Evolutionary conservation across 1,140 invertebrate genomes (phyloP).

Genomic region (Diprion similis): DNA sequence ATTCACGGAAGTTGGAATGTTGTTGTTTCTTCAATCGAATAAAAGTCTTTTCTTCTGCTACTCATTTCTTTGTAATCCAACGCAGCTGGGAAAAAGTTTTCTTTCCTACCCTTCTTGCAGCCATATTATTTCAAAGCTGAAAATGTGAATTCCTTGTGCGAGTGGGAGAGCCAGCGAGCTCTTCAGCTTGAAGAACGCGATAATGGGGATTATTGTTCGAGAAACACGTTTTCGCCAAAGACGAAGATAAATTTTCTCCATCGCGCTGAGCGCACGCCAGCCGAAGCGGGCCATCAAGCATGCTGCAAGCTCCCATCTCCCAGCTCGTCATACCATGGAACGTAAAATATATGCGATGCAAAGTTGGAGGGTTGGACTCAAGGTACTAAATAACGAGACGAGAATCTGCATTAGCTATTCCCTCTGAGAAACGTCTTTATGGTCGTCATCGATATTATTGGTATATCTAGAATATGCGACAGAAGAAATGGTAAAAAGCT

Average conservation of each 20-base stretch:
- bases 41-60: too few relatives aligned
- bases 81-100: neutral
- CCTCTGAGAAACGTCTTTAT: too few relatives aligned
- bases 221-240: slow-evolving; percentile 20
- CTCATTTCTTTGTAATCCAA: too few relatives aligned
- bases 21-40: too few relatives aligned
- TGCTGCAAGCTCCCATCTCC: neutral
- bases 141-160: neutral
- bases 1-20: too few relatives aligned
- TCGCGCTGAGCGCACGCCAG: neutral
- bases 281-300: neutral
- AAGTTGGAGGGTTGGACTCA: neutral
- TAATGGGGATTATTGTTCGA: slow-evolving; percentile 21
- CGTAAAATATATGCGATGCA: neutral
- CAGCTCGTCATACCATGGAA: neutral
- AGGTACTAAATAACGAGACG: neutral
- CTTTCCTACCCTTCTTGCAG: neutral
- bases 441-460: too few relatives aligned
- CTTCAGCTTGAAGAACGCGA: neutral
- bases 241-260: slow-evolving; percentile 16
- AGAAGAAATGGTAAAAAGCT: too few relatives aligned
- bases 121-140: neutral
- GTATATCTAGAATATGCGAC: too few relatives aligned
- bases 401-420: neutral
- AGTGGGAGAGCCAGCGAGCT: neutral